Evolutionary conservation across 2,888 invertebrate species (phyloP).

Genomic region (Drosophila kambysellisi): DNA sequence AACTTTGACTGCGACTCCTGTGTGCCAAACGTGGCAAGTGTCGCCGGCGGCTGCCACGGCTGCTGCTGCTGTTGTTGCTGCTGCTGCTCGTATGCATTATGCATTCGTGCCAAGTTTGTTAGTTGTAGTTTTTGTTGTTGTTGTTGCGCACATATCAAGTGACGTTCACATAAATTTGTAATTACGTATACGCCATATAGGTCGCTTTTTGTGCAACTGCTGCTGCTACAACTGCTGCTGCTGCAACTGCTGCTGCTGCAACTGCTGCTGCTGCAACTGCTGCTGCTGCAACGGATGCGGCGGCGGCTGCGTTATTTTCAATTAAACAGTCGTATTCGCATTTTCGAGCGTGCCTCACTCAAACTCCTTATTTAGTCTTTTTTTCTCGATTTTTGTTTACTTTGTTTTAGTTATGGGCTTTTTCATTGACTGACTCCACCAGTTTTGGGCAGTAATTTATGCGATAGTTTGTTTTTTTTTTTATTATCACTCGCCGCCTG

Average conservation of each 20-base stretch:
- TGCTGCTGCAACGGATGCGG: slow-evolving; percentile 8
- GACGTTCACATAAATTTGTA: slow-evolving; percentile 75
- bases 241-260: background rate
- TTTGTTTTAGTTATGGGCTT: slow-evolving; percentile 24
- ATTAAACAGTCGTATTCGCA: slow-evolving; percentile 59
- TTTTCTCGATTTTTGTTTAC: slow-evolving; percentile 26
- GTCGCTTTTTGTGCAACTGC: slow-evolving; percentile 42
- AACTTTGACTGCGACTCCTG: slow-evolving; percentile 30
- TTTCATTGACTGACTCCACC: slow-evolving; percentile 34
- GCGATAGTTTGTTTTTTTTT: slow-evolving; percentile 49
- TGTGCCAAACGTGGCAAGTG: slow-evolving; percentile 59
- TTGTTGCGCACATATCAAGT: slow-evolving; percentile 41
- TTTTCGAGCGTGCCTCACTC: slow-evolving; percentile 60
- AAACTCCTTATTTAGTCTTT: slow-evolving; percentile 71
- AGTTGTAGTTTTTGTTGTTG: slow-evolving; percentile 22
- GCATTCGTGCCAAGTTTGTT: slow-evolving; percentile 57
- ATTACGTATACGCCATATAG: slow-evolving; percentile 80
- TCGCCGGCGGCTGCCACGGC: slow-evolving; percentile 40
- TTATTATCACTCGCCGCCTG: slow-evolving; percentile 48
- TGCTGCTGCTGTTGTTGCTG: slow-evolving; percentile 22
- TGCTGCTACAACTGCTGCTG: slow-evolving; percentile 10
- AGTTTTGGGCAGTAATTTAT: slow-evolving; percentile 74
- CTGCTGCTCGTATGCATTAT: slow-evolving; percentile 50
- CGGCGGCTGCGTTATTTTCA: slow-evolving; percentile 47
- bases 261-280: slow-evolving; percentile 5